Conservation (phyloP, 2,113 vertebrate species). For the Tragelaphus scriptus region DNA sequence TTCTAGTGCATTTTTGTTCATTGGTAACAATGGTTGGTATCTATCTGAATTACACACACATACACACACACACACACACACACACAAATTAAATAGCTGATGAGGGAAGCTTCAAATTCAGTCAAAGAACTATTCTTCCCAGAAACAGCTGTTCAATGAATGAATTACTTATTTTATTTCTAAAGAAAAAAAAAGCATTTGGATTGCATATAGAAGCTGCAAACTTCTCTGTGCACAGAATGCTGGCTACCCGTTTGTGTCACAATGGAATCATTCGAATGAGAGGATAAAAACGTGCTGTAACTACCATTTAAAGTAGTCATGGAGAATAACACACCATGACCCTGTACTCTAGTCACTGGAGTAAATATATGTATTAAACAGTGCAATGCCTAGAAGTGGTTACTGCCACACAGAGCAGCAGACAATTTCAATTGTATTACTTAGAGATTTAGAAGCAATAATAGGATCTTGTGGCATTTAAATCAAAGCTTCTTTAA, state of each 20-base stretch:
- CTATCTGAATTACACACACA: neutral
- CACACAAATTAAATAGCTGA: neutral
- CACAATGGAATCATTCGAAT: neutral
- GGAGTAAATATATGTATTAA: slow-evolving; percentile 29
- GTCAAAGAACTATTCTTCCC: neutral
- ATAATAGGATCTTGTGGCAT: neutral
- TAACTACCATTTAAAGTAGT: slow-evolving; percentile 25
- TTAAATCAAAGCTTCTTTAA: slow-evolving; percentile 9
- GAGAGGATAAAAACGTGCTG: neutral
- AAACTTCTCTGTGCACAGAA: neutral
- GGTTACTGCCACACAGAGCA: neutral
- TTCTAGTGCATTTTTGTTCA: neutral
- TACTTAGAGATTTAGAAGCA: slow-evolving; percentile 4
- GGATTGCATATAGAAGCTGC: neutral
- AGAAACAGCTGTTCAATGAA: slow-evolving; percentile 30
- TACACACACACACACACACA: neutral
- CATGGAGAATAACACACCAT: neutral
- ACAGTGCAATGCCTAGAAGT: neutral
- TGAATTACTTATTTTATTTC: slow-evolving; percentile 4
- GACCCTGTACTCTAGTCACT: neutral
- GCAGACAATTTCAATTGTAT: slow-evolving; percentile 13
- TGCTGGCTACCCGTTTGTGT: neutral
- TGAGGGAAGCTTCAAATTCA: neutral
- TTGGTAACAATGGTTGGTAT: neutral
- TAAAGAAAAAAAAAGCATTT: slow-evolving; percentile 12